Percentiles rank a stretch among this genome's conserved stretches.
Evolutionary conservation across 1,140 invertebrate species (phyloP).

Genomic region (Temnothorax longispinosus): DNA sequence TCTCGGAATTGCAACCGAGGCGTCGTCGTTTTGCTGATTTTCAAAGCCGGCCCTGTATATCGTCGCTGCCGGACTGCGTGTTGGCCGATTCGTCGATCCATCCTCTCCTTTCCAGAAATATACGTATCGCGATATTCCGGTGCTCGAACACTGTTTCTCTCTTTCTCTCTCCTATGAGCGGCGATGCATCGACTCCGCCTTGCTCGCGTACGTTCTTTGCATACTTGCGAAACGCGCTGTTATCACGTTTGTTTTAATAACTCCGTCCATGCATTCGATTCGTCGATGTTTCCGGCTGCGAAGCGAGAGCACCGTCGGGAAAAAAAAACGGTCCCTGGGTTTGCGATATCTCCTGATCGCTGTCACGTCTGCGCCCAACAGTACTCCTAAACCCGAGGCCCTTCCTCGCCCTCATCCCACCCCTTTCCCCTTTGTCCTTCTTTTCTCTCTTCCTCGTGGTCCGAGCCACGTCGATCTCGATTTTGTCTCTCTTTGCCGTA

Average conservation of each 20-base stretch:
- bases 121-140: constrained; percentile 36
- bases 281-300: constrained; percentile 13
- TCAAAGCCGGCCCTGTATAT: constrained; percentile 23
- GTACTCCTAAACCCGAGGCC: constrained; percentile 51
- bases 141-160: constrained; percentile 7
- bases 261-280: constrained; percentile 36
- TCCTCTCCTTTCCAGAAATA: constrained; percentile 45
- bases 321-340: constrained; percentile 3
- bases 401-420: constrained; percentile 7
- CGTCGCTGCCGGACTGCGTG: constrained; percentile 5
- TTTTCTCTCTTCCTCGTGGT: constrained; percentile 1
- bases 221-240: constrained; percentile 40
- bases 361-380: constrained; percentile 59
- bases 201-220: constrained; percentile 14
- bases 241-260: constrained; percentile 54
- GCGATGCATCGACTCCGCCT: neutral
- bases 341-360: constrained; percentile 58
- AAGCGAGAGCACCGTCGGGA: constrained; percentile 26
- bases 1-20: neutral
- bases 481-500: constrained; percentile 46
- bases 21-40: neutral
- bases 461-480: constrained; percentile 59
- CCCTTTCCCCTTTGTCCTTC: neutral
- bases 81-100: constrained; percentile 46
- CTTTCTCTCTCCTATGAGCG: neutral